Conservation (phyloP, 2,888 invertebrate species). For the Acronicta aceris region DNA sequence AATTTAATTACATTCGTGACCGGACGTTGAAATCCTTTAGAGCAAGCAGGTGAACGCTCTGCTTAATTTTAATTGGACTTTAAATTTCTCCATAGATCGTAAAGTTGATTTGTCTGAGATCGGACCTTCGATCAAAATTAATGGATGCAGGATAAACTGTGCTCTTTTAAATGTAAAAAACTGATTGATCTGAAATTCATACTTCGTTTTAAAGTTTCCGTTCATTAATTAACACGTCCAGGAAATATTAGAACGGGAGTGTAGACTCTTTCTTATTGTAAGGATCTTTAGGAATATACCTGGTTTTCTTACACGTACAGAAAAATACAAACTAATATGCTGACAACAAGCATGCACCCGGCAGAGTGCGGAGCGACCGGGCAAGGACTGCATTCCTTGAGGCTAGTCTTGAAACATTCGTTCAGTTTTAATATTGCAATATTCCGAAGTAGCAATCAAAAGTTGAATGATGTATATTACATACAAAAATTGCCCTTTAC, state of each 20-base stretch:
- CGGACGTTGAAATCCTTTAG: constrained; percentile 63
- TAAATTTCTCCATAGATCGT: constrained; percentile 60
- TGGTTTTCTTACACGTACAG: not conserved
- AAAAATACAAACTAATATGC: constrained; percentile 32
- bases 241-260: constrained; percentile 46
- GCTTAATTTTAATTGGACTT: constrained; percentile 65
- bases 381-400: constrained; percentile 79
- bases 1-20: constrained; percentile 72
- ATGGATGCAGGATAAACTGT: constrained; percentile 10
- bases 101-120: constrained; percentile 30
- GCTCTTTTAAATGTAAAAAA: too few relatives aligned
- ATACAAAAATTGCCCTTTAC: not conserved
- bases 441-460: not conserved
- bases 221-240: too few relatives aligned
- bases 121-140: constrained; percentile 43
- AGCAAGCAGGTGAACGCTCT: constrained; percentile 59
- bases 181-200: not conserved
- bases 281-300: constrained; percentile 1
- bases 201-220: not conserved
- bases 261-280: constrained; percentile 10
- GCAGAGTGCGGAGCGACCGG: constrained; percentile 68
- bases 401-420: not conserved
- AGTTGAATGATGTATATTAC: not conserved
- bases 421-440: not conserved
- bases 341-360: constrained; percentile 62